Conservation (phyloP, 2,797 vertebrate genomes). For the Gymnopithys bicolor region DNA sequence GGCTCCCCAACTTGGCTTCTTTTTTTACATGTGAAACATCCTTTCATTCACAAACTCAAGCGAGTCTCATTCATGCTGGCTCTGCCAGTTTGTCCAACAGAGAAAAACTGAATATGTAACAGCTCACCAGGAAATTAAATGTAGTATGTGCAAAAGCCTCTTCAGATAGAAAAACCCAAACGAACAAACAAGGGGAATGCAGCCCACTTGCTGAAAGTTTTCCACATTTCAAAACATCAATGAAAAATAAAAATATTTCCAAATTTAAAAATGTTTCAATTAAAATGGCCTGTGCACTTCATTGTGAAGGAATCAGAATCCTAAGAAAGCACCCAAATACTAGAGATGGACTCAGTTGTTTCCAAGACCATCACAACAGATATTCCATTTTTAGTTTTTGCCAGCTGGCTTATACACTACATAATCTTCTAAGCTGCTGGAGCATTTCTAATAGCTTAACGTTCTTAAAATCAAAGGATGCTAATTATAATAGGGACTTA, state of each 20-base stretch:
- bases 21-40: background rate
- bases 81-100: background rate
- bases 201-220: background rate
- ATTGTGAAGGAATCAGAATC: background rate
- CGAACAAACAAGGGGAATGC: background rate
- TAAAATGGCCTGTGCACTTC: background rate
- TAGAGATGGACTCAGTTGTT: background rate
- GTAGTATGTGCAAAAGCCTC: background rate
- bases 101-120: background rate
- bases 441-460: conserved; percentile 25
- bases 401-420: background rate
- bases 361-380: background rate
- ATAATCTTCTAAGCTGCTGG: conserved; percentile 10
- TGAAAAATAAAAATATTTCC: background rate
- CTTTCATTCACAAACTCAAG: background rate
- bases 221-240: background rate
- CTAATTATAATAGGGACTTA: background rate
- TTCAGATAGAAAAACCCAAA: background rate
- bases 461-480: background rate
- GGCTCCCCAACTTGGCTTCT: background rate
- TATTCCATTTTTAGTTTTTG: background rate
- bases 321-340: background rate
- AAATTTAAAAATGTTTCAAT: background rate
- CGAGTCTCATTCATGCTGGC: background rate
- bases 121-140: background rate